Conservation (phyloP, 2,797 vertebrate species). For the Myotis findleyi region DNA sequence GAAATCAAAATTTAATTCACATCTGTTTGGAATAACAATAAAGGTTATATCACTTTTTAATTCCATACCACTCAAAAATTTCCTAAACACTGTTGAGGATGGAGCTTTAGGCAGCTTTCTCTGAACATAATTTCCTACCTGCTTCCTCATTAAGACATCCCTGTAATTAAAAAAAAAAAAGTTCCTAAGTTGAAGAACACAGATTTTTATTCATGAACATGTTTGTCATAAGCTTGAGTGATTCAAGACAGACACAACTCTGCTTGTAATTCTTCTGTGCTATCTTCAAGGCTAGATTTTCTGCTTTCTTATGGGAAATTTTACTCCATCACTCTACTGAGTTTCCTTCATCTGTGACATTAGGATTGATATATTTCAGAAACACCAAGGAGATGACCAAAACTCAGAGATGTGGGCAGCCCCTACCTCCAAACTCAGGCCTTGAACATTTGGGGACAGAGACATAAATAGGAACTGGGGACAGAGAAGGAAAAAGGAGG, state of each 20-base stretch:
- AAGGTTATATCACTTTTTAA: background rate
- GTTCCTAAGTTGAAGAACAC: background rate
- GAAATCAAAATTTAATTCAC: conserved; percentile 8
- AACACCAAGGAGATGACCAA: background rate
- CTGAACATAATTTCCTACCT: background rate
- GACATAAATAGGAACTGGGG: no score
- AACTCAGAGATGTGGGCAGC: background rate
- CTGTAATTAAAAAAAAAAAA: background rate
- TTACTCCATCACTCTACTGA: background rate
- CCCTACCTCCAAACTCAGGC: no score
- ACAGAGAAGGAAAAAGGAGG: no score
- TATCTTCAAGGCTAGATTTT: background rate
- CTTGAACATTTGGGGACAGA: no score
- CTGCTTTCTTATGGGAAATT: background rate
- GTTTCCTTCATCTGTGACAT: background rate
- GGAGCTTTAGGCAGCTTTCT: background rate
- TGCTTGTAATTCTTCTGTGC: background rate
- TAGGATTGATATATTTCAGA: background rate
- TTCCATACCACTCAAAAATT: background rate
- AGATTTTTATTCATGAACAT: background rate
- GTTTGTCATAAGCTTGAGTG: background rate
- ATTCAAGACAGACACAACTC: background rate
- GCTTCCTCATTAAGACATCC: background rate
- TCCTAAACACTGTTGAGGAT: background rate
- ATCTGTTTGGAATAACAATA: background rate